Conservation (phyloP, 2,113 vertebrate species). For the Lota lota region DNA sequence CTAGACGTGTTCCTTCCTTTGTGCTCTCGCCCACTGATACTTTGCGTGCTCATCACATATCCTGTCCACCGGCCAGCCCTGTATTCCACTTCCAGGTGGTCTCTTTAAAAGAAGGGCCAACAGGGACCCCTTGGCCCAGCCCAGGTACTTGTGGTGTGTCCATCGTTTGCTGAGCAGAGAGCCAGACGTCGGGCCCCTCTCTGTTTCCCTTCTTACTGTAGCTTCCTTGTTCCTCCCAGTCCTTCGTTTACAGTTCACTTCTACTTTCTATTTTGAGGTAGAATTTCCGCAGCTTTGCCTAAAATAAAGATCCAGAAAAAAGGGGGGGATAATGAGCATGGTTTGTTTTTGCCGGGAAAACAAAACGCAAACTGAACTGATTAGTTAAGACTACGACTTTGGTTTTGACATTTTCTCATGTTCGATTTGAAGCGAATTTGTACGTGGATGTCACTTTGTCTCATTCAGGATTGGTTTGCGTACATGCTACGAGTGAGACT, state of each 20-base stretch:
- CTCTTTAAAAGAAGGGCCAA: not conserved
- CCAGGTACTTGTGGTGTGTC: not conserved
- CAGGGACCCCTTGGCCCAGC: too few relatives aligned
- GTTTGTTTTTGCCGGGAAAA: not conserved
- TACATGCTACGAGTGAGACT: too few relatives aligned
- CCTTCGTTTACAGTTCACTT: conserved; percentile 57
- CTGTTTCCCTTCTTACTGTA: conserved; percentile 49
- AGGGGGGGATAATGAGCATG: conserved; percentile 19
- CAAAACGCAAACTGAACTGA: too few relatives aligned
- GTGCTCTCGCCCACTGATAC: conserved; percentile 16
- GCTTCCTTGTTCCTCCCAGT: conserved; percentile 46
- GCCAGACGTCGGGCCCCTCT: conserved; percentile 12
- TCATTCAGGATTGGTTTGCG: conserved; percentile 15
- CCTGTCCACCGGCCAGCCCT: conserved; percentile 34
- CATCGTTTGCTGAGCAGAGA: not conserved
- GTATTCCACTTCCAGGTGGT: conserved; percentile 55
- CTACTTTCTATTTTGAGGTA: conserved; percentile 76
- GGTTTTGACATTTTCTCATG: not conserved
- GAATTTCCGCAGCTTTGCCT: conserved; percentile 71
- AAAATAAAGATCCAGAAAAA: conserved; percentile 11
- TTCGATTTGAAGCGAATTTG: not conserved
- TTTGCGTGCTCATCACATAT: conserved; percentile 30
- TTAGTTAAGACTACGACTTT: not conserved
- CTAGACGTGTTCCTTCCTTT: conserved; percentile 36
- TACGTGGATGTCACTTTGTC: not conserved